Base-by-base conservation (phyloP, 2,113 vertebrate species). In the Nipponia nippon region DNA sequence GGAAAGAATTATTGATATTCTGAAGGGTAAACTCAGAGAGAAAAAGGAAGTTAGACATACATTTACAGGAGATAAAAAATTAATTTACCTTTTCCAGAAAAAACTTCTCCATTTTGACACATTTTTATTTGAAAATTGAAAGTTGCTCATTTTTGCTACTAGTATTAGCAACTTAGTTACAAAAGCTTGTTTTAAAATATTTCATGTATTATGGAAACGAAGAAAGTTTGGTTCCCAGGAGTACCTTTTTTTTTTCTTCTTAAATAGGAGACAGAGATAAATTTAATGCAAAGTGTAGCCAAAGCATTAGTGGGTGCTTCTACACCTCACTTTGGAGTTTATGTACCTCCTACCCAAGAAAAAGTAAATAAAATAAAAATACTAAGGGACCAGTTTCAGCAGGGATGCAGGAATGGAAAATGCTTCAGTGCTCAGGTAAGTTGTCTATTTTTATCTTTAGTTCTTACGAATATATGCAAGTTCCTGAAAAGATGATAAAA, bases 371-470 rank as follows among this genome's bases (percentile, higher is more conserved):
- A 67, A 86, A 78, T 98, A 49, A 89, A 58, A 86, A 12, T 46
- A 38, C 50, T 98, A 72, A 96, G 95, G 80, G 38, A 61, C 29
- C 96, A 95, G 42, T 92, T 98, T 91, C 88, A 96, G 69, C 75
- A 95, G 27, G 93, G 90, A 73, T 98, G 69, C 75, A 95, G 27
- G 93, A 91, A 73, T 98, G 98, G 98, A 97, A 96, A 80, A 96
- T 98, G 98, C 97, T 98, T 91, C 97, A 93, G 42, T 97, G 97
- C 96, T 96, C 94, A 72, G 97, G 98, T 97, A 91, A 93, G 87
- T 73, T 56, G 59, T 53, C 46, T 80, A 11, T 8, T 66, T 83
- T 76, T 71, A 44, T 82, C 27, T 58, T 59, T 36, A 53, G 30
- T 46, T 89, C 32, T 94, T 69, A 56, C 2, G 18, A 42, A 65